A percentile compares a stretch with the other conserved stretches of the same genome.
These are phyloP conservation scores for Fragum fragum DNA, from an alignment of 2,888 invertebrate genomes.

Conservation along the genomic window DNA sequence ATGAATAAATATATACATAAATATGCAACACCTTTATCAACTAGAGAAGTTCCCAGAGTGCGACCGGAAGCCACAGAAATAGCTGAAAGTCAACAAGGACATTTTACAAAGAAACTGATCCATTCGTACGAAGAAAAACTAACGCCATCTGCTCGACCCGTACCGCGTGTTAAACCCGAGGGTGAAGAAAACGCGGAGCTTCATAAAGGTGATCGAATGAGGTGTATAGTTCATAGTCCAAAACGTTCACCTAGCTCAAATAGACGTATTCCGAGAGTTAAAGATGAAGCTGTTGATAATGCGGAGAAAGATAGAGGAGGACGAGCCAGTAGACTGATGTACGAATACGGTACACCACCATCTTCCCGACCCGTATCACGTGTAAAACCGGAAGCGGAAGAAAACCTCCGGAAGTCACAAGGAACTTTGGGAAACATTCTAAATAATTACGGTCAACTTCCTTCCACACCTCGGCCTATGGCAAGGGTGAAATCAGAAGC, in stretches of 20 bases:
- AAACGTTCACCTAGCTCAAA: conserved; percentile 71
- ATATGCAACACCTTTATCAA: conserved; percentile 69
- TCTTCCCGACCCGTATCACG: conserved; percentile 69
- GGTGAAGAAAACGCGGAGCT: conserved; percentile 66
- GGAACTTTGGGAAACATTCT: conserved; percentile 78
- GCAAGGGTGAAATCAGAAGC: conserved; percentile 78
- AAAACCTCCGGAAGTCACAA: conserved; percentile 72
- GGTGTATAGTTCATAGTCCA: conserved; percentile 75
- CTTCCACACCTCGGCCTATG: conserved; percentile 65
- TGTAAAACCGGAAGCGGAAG: conserved; percentile 75
- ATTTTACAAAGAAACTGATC: conserved; percentile 64
- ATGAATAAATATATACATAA: conserved; percentile 77
- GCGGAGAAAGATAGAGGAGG: conserved; percentile 75
- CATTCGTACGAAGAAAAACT: conserved; percentile 65
- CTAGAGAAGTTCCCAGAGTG: conserved; percentile 71
- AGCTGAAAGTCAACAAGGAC: conserved; percentile 74
- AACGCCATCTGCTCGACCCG: conserved; percentile 68
- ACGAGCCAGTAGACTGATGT: conserved; percentile 76
- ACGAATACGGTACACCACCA: conserved; percentile 64
- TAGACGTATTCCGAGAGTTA: conserved; percentile 76
- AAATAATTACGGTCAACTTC: conserved; percentile 72
- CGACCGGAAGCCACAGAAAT: conserved; percentile 79
- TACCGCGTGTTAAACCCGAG: conserved; percentile 72
- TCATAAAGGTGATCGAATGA: conserved; percentile 76
- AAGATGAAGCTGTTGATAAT: conserved; percentile 73